phyloP scores from a whole-genome alignment of 2,113 vertebrate species.

The Pycnonotus jocosus region DNA sequence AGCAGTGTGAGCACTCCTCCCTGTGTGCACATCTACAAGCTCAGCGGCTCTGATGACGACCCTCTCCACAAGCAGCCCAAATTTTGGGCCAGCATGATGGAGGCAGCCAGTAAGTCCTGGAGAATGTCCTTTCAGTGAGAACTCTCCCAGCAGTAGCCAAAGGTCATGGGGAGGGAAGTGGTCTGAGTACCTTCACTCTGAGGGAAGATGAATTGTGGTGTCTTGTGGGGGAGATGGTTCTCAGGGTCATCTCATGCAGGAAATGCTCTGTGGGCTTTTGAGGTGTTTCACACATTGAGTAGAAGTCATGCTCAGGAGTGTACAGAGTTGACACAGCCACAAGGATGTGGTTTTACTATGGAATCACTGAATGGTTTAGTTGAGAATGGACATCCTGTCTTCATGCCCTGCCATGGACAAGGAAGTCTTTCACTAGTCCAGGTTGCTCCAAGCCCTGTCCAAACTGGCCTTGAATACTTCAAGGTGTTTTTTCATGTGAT shows the following conservation, averaged over 20 bases:
- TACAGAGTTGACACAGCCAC: neutral
- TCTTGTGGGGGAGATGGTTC: accelerated
- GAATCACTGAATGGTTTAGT: neutral
- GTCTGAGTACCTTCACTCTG: neutral
- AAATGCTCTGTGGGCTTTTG: neutral
- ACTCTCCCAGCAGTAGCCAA: accelerated
- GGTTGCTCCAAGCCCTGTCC: neutral
- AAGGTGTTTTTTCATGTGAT: neutral
- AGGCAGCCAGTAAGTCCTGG: slow-evolving; percentile 84
- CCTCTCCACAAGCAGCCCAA: slow-evolving; percentile 87
- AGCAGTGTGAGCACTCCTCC: slow-evolving; percentile 92
- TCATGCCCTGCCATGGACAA: neutral
- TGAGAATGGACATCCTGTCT: neutral
- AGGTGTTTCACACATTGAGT: neutral
- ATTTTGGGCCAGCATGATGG: slow-evolving; percentile 99
- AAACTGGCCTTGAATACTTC: neutral
- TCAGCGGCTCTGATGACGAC: slow-evolving; percentile 80
- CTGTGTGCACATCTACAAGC: slow-evolving; percentile 93
- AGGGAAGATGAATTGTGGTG: neutral
- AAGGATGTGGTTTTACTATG: neutral
- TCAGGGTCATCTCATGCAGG: neutral
- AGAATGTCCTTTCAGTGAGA: accelerated
- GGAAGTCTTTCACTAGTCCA: neutral
- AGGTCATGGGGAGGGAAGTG: neutral
- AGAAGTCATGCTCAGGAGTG: neutral